Base-by-base conservation (phyloP, 2,113 vertebrate species). In the Micromys minutus region DNA sequence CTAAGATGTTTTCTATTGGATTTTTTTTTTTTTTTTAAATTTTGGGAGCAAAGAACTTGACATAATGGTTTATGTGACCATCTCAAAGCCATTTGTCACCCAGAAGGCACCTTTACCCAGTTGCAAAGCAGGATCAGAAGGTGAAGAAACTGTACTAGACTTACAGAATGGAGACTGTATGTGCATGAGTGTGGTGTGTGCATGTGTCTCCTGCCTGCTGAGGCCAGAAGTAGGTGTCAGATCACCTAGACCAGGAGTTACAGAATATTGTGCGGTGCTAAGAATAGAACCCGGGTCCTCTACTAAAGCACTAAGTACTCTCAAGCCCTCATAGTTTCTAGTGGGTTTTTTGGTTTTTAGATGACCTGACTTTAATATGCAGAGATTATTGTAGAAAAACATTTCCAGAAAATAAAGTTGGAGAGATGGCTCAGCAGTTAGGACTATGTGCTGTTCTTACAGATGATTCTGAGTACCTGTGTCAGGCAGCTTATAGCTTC, bases 351-450 rank as follows among this genome's bases (percentile, higher is more conserved):
- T 77, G 34, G 52, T 80, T 69, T 84, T 79, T 89, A 80, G 50
- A 84, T 94, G 75, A 16, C 13, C 55, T 87, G 31, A 47, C 52
- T 89, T 90, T 50, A 16, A 0, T 69, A 24, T 72, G 36, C 50
- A 91, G 81, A 6, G 63, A 86, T 94, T 81, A 69, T 34, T 15
- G 47, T 90, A 65, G 47, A 87, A 93, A 93, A 90, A 90, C 17
- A 63, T 57, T 94, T 94, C 59, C 24, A 71, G n/a, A 86, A 90
- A 57, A 75, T 87, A 57, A 72, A 93, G 8, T 42, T 45, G 71
- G 74, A 45, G 26, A 63, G 39, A 63, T 31, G 39, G 39, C 57
- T 63, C 39, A 63, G n/a, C 26, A 31, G 26, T 42, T 84, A 84
- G 42, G 57, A 31, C 39, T 29, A 26, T 42, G 6, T 26, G 59